Evolutionary conservation across 35 echinoderm and acorn worm genomes (phyloP).

Genomic region (Apostichopus parvimensis): DNA sequence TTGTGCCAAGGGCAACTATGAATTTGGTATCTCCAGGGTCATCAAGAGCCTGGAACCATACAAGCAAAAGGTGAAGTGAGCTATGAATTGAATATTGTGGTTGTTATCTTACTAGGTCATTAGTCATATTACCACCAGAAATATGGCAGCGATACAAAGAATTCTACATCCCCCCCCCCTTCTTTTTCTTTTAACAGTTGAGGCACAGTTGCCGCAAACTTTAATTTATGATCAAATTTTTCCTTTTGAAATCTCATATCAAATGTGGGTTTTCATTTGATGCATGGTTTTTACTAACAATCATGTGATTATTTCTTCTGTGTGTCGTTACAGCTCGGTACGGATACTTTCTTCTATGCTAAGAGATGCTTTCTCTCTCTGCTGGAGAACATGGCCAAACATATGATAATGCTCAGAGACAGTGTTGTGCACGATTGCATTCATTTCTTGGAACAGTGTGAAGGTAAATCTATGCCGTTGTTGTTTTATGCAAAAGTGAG

Average conservation of each 20-base stretch:
- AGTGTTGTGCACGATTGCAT: constrained; percentile 90
- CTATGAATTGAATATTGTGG: no score
- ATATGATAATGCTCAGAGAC: constrained; percentile 99
- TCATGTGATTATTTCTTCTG: background rate
- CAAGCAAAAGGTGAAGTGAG: constrained; percentile 78
- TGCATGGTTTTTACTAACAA: no score
- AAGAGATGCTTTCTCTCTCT: constrained; percentile 89
- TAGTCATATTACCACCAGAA: no score
- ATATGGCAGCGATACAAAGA: no score
- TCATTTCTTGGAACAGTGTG: constrained; percentile 98
- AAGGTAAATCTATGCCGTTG: constrained; percentile 60
- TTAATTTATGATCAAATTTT: no score
- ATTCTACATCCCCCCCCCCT: no score
- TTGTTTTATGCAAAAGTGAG: no score
- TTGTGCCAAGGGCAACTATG: constrained; percentile 99
- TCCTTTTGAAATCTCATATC: no score
- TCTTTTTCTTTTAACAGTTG: no score
- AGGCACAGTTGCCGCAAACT: no score
- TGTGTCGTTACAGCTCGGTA: constrained; percentile 73
- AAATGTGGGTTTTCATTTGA: no score
- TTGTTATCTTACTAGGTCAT: no score
- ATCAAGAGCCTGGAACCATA: constrained; percentile 99
- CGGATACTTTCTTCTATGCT: constrained; percentile 94
- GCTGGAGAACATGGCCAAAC: constrained; percentile 97
- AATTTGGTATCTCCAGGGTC: constrained; percentile 98